Conservation (phyloP, 2,113 vertebrate genomes). For the Ginglymostoma cirratum region DNA sequence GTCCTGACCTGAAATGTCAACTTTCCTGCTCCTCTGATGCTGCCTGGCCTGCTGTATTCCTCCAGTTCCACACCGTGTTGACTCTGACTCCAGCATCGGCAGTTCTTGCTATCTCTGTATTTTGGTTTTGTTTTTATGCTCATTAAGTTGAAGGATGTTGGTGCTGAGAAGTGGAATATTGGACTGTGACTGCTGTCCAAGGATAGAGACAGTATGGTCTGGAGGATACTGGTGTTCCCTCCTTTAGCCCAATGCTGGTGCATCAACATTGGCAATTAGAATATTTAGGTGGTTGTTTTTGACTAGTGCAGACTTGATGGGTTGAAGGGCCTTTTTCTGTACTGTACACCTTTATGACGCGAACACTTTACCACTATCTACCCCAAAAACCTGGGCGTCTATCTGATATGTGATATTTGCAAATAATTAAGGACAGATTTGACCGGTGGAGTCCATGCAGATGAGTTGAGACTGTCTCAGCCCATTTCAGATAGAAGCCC, state of each 20-base stretch:
- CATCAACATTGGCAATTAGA: background rate
- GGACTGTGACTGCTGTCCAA: background rate
- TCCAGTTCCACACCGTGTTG: too few relatives aligned
- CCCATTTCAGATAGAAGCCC: background rate
- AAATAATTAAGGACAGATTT: background rate
- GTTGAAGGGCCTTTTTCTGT: too few relatives aligned
- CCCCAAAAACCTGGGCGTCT: background rate
- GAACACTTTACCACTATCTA: background rate
- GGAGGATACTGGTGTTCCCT: background rate
- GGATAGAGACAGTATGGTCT: background rate
- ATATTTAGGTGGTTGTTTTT: too few relatives aligned
- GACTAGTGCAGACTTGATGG: too few relatives aligned
- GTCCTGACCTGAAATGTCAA: too few relatives aligned
- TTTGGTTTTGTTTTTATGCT: too few relatives aligned
- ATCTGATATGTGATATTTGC: background rate
- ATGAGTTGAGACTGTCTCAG: background rate
- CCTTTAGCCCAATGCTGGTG: background rate
- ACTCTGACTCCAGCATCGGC: too few relatives aligned
- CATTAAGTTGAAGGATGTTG: background rate
- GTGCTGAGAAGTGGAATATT: background rate
- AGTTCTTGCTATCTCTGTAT: too few relatives aligned
- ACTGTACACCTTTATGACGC: too few relatives aligned
- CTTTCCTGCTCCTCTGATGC: too few relatives aligned
- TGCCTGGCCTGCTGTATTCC: too few relatives aligned
- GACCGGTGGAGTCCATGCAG: background rate